Percentiles rank a stretch among this genome's conserved stretches.
Conservation (phyloP, 2,113 vertebrate species). For the Conger conger region DNA sequence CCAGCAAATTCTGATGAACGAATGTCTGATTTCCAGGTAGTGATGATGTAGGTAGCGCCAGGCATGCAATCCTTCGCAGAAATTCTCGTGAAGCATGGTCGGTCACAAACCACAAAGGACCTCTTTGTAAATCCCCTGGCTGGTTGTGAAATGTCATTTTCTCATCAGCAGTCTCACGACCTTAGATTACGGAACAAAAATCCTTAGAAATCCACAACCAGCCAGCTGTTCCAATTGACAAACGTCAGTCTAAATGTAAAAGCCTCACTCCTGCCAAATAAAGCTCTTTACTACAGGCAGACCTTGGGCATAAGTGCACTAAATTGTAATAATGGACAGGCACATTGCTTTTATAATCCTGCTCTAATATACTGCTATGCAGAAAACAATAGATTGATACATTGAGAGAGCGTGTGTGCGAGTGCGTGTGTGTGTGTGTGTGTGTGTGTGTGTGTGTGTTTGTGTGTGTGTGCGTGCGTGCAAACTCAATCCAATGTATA, state of each 20-base stretch:
- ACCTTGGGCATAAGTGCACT: not conserved
- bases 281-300: slow-evolving; percentile 2
- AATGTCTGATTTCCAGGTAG: not conserved
- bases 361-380: not conserved
- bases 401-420: too few species aligned
- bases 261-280: slow-evolving; percentile 9
- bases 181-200: not conserved
- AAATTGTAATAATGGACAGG: not conserved
- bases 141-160: slow-evolving; percentile 9
- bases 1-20: not conserved
- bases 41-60: not conserved
- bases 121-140: not conserved
- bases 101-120: not conserved
- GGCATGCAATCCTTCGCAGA: not conserved
- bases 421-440: too few species aligned
- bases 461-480: too few species aligned
- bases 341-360: not conserved
- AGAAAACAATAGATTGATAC: not conserved
- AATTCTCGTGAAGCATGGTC: not conserved
- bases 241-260: slow-evolving; percentile 5
- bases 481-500: too few species aligned
- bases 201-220: slow-evolving; percentile 7
- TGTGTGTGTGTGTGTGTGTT: not conserved
- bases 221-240: not conserved
- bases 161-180: slow-evolving; percentile 4